Conservation (phyloP, 2,113 vertebrate species). For the Engystomops pustulosus region DNA sequence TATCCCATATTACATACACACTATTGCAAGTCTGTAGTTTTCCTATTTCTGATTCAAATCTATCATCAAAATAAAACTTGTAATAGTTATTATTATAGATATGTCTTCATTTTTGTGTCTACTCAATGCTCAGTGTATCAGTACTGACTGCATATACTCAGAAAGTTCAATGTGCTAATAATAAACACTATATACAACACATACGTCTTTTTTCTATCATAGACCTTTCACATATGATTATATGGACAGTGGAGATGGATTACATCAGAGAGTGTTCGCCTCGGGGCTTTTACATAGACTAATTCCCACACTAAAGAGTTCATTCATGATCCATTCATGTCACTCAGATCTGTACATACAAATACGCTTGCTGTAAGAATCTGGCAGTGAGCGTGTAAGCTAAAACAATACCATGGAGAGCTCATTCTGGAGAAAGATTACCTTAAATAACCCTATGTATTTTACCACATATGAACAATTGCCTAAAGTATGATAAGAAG, state of each 20-base stretch:
- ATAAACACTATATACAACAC: neutral
- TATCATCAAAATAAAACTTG: neutral
- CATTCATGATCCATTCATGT: constrained; percentile 49
- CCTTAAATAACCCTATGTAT: constrained; percentile 9
- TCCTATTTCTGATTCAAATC: too few species aligned
- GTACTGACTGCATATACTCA: neutral
- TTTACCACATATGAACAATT: neutral
- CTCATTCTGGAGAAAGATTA: neutral
- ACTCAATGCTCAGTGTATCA: neutral
- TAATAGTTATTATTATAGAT: neutral
- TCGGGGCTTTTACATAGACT: constrained; percentile 21
- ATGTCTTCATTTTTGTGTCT: neutral
- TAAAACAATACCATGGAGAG: constrained; percentile 10
- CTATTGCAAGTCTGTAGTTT: too few species aligned
- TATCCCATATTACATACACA: too few species aligned
- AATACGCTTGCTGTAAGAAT: constrained; percentile 13
- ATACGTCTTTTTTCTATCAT: constrained; percentile 16
- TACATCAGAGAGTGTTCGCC: constrained; percentile 13
- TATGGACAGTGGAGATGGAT: constrained; percentile 4
- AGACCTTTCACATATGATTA: constrained; percentile 36
- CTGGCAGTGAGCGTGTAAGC: constrained; percentile 17
- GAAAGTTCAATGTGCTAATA: too few species aligned
- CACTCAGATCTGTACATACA: constrained; percentile 47
- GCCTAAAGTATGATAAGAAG: neutral
- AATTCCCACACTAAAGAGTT: constrained; percentile 45